These are phyloP conservation scores for Parotia lawesii DNA, from an alignment of 2,113 vertebrate species.

Conservation along the genomic window DNA sequence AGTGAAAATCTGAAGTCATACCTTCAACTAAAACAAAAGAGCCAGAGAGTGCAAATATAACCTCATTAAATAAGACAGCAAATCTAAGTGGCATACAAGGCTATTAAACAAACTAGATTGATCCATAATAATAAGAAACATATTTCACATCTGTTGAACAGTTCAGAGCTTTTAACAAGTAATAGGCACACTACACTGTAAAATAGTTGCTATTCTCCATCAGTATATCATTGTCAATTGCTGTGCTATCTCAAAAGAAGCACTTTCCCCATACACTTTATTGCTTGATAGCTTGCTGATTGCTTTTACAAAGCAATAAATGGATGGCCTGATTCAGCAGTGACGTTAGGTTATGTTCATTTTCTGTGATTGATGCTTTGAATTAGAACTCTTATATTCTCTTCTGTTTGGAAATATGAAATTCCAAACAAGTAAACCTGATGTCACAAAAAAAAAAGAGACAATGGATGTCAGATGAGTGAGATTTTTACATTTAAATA, in stretches of 20 bases:
- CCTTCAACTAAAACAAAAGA: neutral
- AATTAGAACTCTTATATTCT: slow-evolving; percentile 66
- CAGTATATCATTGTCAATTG: slow-evolving; percentile 74
- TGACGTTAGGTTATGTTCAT: slow-evolving; percentile 77
- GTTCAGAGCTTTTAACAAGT: slow-evolving; percentile 73
- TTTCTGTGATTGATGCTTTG: slow-evolving; percentile 74
- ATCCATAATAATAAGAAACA: slow-evolving; percentile 75
- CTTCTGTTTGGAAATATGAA: slow-evolving; percentile 60
- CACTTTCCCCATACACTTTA: slow-evolving; percentile 79
- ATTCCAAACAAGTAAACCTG: slow-evolving; percentile 50
- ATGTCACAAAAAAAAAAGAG: slow-evolving; percentile 52
- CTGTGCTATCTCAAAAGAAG: slow-evolving; percentile 68
- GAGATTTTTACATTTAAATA: slow-evolving; percentile 57
- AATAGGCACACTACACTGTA: slow-evolving; percentile 54
- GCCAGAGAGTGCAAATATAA: slow-evolving; percentile 42
- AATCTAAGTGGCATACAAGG: slow-evolving; percentile 58
- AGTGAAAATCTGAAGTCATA: slow-evolving; percentile 17
- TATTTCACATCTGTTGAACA: slow-evolving; percentile 75
- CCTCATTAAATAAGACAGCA: slow-evolving; percentile 66
- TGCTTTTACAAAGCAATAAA: slow-evolving; percentile 82
- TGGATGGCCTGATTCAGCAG: slow-evolving; percentile 77
- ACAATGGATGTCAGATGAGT: neutral
- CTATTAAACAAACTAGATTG: slow-evolving; percentile 73
- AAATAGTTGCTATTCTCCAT: slow-evolving; percentile 47
- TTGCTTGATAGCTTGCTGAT: slow-evolving; percentile 81